Evolutionary conservation across 2,888 invertebrate species (phyloP).

Genomic region (Nephrotoma guestfalica): DNA sequence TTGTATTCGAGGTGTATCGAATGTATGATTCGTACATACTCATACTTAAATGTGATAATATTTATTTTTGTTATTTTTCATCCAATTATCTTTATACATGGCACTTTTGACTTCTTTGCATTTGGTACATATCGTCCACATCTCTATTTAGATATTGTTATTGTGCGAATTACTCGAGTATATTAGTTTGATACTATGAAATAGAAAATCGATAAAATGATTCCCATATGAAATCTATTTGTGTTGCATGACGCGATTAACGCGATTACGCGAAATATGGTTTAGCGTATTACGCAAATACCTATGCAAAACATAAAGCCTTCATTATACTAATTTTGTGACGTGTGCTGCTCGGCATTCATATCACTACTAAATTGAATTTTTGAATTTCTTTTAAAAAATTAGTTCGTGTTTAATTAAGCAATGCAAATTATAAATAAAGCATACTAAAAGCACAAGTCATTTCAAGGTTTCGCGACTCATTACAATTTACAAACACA

Average conservation of each 20-base stretch:
- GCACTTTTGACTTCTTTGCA: too few species aligned
- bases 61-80: background rate
- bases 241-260: background rate
- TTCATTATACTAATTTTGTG: background rate
- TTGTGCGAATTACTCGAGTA: background rate
- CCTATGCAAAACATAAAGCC: background rate
- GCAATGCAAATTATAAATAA: background rate
- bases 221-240: background rate
- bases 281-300: background rate
- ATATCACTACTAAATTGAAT: background rate
- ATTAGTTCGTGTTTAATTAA: background rate
- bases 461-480: background rate
- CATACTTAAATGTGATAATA: background rate
- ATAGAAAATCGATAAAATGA: background rate
- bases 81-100: background rate
- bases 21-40: too few species aligned
- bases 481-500: background rate
- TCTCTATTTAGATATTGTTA: background rate
- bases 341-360: background rate
- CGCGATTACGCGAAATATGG: background rate
- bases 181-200: background rate
- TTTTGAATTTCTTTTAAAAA: background rate
- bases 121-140: too few species aligned
- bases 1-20: too few species aligned
- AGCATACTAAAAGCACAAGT: background rate